Percentiles rank a stretch among this genome's conserved stretches.
Evolutionary conservation across 2,797 vertebrate species (phyloP).

Genomic region (Mormyrops attenuatus): DNA sequence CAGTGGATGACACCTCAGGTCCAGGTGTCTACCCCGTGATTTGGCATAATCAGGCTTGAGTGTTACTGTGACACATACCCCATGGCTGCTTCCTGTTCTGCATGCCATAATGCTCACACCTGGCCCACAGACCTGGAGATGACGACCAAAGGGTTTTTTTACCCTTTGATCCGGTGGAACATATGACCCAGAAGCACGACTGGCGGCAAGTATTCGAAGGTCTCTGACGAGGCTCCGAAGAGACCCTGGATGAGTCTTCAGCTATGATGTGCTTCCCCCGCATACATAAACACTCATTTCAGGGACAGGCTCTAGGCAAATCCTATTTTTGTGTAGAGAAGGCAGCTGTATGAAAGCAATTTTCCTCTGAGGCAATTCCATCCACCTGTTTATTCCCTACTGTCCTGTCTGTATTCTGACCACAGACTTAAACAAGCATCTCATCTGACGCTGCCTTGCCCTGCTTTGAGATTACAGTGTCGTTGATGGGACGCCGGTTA

Average conservation of each 20-base stretch:
- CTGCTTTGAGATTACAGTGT: background rate
- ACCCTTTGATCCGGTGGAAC: conserved; percentile 1
- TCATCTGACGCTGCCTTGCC: background rate
- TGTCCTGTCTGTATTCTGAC: background rate
- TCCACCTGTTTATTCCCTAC: conserved; percentile 12
- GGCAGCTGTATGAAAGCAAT: background rate
- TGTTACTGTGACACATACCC: background rate
- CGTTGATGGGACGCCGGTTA: background rate
- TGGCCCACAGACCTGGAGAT: background rate
- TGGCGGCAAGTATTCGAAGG: background rate
- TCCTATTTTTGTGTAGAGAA: conserved; percentile 10
- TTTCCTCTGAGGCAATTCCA: conserved; percentile 5
- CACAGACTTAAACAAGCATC: background rate
- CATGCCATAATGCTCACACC: conserved; percentile 3
- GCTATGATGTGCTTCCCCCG: background rate
- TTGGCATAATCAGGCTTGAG: conserved; percentile 16
- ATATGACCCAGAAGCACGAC: background rate
- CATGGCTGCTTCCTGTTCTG: background rate
- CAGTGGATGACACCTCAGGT: conserved; percentile 3
- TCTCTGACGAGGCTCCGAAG: background rate
- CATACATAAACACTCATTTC: background rate
- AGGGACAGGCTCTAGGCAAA: conserved; percentile 4
- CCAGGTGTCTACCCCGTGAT: conserved; percentile 14
- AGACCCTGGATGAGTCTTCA: background rate
- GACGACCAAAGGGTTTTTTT: background rate